Evolutionary conservation across 2,113 vertebrate species (phyloP).

Genomic region (Loxodonta africana): DNA sequence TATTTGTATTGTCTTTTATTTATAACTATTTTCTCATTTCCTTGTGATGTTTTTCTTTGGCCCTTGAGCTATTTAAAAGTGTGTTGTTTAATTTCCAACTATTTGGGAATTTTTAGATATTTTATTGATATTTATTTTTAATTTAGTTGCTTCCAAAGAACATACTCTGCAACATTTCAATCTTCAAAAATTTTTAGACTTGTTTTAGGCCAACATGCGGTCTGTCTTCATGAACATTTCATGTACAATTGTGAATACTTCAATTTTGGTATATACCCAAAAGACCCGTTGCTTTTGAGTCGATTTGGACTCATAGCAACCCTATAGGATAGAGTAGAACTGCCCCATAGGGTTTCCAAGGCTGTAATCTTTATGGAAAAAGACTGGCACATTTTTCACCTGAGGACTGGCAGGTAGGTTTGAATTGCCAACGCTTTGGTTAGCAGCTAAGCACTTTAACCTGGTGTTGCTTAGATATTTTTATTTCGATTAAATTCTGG

Average conservation of each 20-base stretch:
- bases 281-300: no score
- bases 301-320: no score
- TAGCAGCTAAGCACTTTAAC: no score
- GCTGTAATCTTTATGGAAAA: no score
- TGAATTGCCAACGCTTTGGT: no score
- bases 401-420: no score
- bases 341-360: no score
- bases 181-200: not conserved
- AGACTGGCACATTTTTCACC: no score
- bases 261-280: not conserved
- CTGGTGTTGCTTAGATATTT: not conserved
- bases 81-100: conserved; percentile 10
- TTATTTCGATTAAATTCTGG: not conserved
- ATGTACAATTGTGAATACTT: not conserved
- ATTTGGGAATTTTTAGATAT: not conserved
- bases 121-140: not conserved
- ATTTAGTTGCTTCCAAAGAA: conserved; percentile 9
- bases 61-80: not conserved
- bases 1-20: conserved; percentile 28
- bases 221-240: not conserved
- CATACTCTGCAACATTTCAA: not conserved
- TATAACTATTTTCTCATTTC: conserved; percentile 36
- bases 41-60: not conserved
- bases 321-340: no score
- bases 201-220: not conserved